Base-by-base conservation (phyloP, 1,140 invertebrate genomes). In the Aphis gossypii region DNA sequence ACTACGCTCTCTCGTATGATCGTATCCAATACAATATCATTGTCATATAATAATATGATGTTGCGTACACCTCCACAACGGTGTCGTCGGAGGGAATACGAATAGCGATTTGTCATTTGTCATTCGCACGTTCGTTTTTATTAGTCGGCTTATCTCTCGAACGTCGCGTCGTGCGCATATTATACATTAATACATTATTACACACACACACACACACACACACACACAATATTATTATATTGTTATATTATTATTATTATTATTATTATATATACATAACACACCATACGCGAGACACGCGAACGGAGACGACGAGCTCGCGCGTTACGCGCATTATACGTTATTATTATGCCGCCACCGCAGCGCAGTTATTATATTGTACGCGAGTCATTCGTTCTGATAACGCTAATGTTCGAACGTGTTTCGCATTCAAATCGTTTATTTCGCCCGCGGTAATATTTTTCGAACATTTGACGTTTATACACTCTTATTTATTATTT, bases 361-460 rank as follows among this genome's bases (percentile, higher is more conserved):
- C 35, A 83, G 76, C 76, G 46, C 23, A 56, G 60, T 35, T 35
- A 51, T 88, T 48, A 89, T 89, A 46, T 46, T 46, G 46, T 48
- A 51, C 46, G 46, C 48, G 87, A 46, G 86, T 35, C n/a, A 30
- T 35, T 35, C 51, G 87, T 89, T 35, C 35, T 56, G 87, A 89
- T 89, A 89, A 89, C 87, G 87, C 21, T 87, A 87, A 87, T 87
- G 86, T 87, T 48, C 86, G 35, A 54, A 89, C 87, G 87, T 89
- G 87, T 89, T 89, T 89, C 87, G n/a, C 87, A 56, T 89, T 35
- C 46, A 56, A 89, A 89, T 89, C 87, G 87, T 41, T 89, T 89
- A 76, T 56, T 44, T 23, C 87, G 35, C 44, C 30, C 44, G 86
- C 84, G 7, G 87, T 25, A 44, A 89, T 89, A 89, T 89, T 54